Base-by-base conservation (phyloP, 2,113 vertebrate genomes). In the Hippocampus zosterae region DNA sequence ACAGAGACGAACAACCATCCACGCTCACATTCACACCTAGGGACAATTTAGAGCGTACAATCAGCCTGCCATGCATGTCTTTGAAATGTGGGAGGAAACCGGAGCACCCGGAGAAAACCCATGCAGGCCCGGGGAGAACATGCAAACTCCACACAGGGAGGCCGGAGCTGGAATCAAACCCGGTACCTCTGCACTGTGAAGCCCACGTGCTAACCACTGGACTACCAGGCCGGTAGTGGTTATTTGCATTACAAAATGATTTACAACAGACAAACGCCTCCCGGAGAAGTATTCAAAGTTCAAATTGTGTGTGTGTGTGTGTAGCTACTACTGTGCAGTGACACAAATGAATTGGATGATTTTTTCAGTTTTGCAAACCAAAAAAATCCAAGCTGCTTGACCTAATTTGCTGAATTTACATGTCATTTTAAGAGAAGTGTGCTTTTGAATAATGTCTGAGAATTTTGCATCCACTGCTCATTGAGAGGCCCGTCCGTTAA, bases 401-500 rank as follows among this genome's bases (percentile, higher is more conserved):
- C 77, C 80, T 72, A 27, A 33, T 76, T 71, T 79, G 44, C 25
- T 57, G 53, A 68, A 62, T 63, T 11, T 60, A 15, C 2, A 52
- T 68, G 46, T 42, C 72, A 78, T 63, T 5, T 21, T 15, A 66
- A 33, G 2, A 6, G 27, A 48, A 25, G 40, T 64, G 8, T 64
- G 41, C 3, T 66, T 66, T 18, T 44, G 11, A 18, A 5, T 19
- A 18, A 8, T 60, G 15, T 19, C 65, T 72, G 48, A 65, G 44
- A 63, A 42, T 21, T 29, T 46, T 69, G 48, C 16, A 42, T 52
- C 71, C 3, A 5, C 2, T 42, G 60, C 25, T 62, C 15, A 56
- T 19, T 42, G 37, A 18, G 55, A 75, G 64, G 57, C 68, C 50
- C 65, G 71, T 73, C 50, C 65, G 71, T 73, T 67, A 78, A 71